A percentile compares a stretch with the other conserved stretches of the same genome.
Conservation (phyloP, 2,797 vertebrate genomes). For the Diglossa cyanea region DNA sequence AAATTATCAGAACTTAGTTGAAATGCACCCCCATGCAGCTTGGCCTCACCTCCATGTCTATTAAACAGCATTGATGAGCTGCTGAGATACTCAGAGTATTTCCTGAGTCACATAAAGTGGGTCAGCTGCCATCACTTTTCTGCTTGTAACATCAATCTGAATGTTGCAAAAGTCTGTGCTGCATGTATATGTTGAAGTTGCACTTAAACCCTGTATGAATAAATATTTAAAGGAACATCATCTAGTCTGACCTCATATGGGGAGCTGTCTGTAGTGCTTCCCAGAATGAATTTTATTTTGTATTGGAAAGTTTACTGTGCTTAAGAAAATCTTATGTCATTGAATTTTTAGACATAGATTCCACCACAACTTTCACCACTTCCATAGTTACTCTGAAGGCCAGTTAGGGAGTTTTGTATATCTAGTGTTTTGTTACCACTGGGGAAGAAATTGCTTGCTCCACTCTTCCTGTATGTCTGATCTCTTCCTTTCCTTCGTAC, state of each 20-base stretch:
- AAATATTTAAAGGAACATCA: neutral
- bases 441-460: neutral
- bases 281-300: neutral
- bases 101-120: neutral
- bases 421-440: neutral
- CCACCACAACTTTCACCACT: neutral
- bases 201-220: neutral
- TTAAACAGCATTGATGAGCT: neutral
- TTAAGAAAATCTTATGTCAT: neutral
- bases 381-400: neutral
- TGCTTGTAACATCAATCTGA: neutral
- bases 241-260: neutral
- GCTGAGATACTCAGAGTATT: neutral
- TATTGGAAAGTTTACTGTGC: rapidly evolving
- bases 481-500: neutral
- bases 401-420: neutral
- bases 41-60: neutral
- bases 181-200: neutral
- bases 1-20: neutral
- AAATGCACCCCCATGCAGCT: neutral
- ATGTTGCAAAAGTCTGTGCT: neutral
- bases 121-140: neutral
- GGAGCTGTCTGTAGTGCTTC: neutral
- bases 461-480: neutral
- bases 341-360: neutral